Percentiles rank a stretch among this genome's conserved stretches.
phyloP scores from a whole-genome alignment of 1,140 invertebrate genomes.

The Chymomyza costata region DNA sequence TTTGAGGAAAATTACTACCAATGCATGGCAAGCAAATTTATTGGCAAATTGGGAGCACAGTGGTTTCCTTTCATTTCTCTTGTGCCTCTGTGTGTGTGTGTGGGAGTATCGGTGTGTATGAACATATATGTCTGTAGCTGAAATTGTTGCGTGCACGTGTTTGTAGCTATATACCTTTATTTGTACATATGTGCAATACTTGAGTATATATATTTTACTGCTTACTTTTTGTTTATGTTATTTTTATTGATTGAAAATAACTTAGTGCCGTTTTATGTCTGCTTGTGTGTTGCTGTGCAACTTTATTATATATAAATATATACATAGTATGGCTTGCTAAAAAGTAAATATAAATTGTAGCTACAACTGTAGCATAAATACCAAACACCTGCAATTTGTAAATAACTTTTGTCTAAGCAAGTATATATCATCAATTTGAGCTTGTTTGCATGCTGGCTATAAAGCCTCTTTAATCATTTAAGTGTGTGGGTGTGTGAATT shows the following conservation, averaged over 20 bases:
- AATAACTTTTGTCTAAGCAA: neutral
- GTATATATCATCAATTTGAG: no score
- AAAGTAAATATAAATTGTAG: neutral
- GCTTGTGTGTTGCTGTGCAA: slow-evolving; percentile 10
- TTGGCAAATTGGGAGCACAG: slow-evolving; percentile 71
- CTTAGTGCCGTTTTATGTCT: slow-evolving; percentile 66
- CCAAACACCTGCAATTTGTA: neutral
- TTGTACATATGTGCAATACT: slow-evolving; percentile 21
- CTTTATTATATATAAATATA: neutral
- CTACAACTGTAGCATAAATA: slow-evolving; percentile 37
- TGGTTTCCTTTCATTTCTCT: slow-evolving; percentile 40
- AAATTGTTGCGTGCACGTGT: slow-evolving; percentile 16
- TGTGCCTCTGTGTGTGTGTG: slow-evolving; percentile 1
- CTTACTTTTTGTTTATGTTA: slow-evolving; percentile 69
- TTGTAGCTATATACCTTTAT: slow-evolving; percentile 3
- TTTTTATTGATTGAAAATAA: slow-evolving; percentile 73
- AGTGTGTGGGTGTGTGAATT: slow-evolving; percentile 7
- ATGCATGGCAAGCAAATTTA: slow-evolving; percentile 67
- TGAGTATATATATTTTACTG: slow-evolving; percentile 70
- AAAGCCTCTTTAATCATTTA: no score
- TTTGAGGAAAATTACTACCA: slow-evolving; percentile 55
- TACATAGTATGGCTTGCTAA: neutral
- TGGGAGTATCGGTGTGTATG: no score
- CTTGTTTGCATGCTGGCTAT: no score
- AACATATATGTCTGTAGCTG: neutral